Evolutionary conservation across 1,140 invertebrate genomes (phyloP).

Genomic region (Scaptomyza hsui): DNA sequence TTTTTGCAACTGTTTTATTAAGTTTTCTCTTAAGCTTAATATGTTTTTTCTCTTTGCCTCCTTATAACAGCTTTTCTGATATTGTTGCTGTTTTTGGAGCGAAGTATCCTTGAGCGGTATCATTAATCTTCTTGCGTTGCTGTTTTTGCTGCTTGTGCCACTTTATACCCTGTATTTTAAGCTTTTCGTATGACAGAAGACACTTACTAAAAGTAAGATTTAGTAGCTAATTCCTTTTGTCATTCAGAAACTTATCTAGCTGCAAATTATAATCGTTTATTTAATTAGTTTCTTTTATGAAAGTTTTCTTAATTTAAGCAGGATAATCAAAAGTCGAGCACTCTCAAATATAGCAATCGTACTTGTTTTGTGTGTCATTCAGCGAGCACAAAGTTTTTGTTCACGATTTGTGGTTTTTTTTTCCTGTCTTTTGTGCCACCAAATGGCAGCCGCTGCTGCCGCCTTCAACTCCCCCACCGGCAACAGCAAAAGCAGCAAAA

Average conservation of each 20-base stretch:
- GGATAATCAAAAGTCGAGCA: not conserved
- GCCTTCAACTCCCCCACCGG: constrained; percentile 42
- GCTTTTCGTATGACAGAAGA: too few relatives aligned
- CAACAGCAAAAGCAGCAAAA: constrained; percentile 21
- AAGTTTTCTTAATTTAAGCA: constrained; percentile 3
- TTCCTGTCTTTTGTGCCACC: constrained; percentile 40
- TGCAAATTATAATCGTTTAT: too few relatives aligned
- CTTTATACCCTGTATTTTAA: constrained; percentile 21
- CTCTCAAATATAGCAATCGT: not conserved
- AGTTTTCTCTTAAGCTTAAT: too few relatives aligned
- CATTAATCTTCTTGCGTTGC: constrained; percentile 57
- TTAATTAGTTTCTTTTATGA: too few relatives aligned
- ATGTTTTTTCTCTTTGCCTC: too few relatives aligned
- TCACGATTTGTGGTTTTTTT: constrained; percentile 1
- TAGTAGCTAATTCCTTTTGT: too few relatives aligned
- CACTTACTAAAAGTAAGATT: too few relatives aligned
- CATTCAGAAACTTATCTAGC: too few relatives aligned
- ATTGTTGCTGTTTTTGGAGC: not conserved
- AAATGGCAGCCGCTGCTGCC: constrained; percentile 33
- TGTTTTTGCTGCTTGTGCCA: constrained; percentile 33
- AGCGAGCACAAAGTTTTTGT: constrained; percentile 32
- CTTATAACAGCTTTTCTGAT: too few relatives aligned
- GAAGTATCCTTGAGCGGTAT: constrained; percentile 57
- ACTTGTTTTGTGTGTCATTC: constrained; percentile 43
- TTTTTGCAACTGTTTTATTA: too few relatives aligned